A percentile compares a stretch with the other conserved stretches of the same genome.
Evolutionary conservation across 1,140 invertebrate species (phyloP).

Genomic region (Drosophila obscura): DNA sequence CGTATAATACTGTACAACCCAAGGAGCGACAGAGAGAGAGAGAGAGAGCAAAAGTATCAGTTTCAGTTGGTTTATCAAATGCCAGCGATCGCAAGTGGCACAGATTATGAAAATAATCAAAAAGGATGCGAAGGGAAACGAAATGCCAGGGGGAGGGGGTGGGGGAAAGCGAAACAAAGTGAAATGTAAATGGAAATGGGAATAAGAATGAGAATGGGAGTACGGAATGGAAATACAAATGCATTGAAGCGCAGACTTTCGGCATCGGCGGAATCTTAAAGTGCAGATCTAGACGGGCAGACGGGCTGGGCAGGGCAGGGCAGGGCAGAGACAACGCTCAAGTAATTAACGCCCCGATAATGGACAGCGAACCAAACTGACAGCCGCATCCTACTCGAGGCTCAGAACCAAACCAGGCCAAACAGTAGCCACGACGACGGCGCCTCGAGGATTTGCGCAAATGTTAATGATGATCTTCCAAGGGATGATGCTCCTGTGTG

Average conservation of each 20-base stretch:
- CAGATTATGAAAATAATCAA: conserved; percentile 65
- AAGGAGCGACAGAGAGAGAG: conserved; percentile 9
- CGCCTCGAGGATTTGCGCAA: conserved; percentile 67
- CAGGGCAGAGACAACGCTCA: conserved; percentile 52
- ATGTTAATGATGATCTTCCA: conserved; percentile 71
- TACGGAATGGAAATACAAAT: conserved; percentile 47
- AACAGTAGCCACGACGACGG: conserved; percentile 43
- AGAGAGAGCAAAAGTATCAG: conserved; percentile 64
- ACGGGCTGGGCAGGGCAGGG: conserved; percentile 2
- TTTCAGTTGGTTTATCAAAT: conserved; percentile 69
- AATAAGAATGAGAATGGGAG: conserved; percentile 5
- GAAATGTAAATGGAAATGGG: conserved; percentile 25
- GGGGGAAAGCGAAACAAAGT: conserved; percentile 21
- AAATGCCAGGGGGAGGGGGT: too few relatives aligned
- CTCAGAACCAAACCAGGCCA: conserved; percentile 3
- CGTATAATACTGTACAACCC: too few relatives aligned
- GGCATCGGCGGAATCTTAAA: conserved; percentile 60
- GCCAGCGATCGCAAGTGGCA: conserved; percentile 55
- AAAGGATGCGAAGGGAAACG: background rate
- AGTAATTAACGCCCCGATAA: conserved; percentile 70
- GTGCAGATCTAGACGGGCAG: conserved; percentile 44
- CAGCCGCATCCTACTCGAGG: conserved; percentile 32
- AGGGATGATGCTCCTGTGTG: conserved; percentile 12
- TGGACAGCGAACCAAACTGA: conserved; percentile 33
- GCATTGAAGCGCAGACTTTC: conserved; percentile 51